phyloP scores from a whole-genome alignment of 2,797 vertebrate genomes.

The Enteromius mattozi region DNA sequence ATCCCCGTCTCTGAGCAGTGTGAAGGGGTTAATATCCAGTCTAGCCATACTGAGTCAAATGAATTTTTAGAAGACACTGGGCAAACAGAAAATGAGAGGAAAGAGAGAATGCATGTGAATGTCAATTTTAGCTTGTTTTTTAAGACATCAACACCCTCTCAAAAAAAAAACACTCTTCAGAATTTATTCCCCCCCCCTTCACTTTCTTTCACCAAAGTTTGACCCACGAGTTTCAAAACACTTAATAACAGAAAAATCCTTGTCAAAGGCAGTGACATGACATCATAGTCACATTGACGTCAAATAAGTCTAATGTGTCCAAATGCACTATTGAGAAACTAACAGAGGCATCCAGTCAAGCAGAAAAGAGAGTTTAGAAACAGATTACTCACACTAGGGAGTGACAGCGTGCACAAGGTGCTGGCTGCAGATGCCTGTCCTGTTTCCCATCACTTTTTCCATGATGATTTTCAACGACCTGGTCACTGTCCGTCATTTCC shows the following conservation, averaged over 20 bases:
- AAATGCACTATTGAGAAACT: constrained; percentile 30
- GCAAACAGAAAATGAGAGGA: neutral
- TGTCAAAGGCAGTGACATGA: constrained; percentile 27
- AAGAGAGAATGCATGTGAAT: constrained; percentile 8
- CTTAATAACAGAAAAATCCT: constrained; percentile 24
- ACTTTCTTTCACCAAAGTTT: constrained; percentile 21
- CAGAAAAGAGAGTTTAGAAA: neutral
- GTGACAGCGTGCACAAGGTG: constrained; percentile 15
- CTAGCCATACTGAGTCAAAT: constrained; percentile 50
- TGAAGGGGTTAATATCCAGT: constrained; percentile 55
- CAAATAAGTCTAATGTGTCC: constrained; percentile 28
- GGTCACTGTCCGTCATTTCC: constrained; percentile 10
- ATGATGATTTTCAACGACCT: constrained; percentile 5
- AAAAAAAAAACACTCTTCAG: constrained; percentile 33
- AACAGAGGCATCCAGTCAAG: constrained; percentile 21
- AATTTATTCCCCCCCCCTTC: neutral
- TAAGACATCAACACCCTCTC: constrained; percentile 3
- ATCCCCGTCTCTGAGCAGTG: constrained; percentile 49
- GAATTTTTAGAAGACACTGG: constrained; percentile 46
- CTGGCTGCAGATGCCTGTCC: constrained; percentile 9
- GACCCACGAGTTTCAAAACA: constrained; percentile 27
- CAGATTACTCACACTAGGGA: constrained; percentile 38
- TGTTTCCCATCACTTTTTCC: constrained; percentile 24
- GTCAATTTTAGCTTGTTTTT: neutral
- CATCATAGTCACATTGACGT: constrained; percentile 36